A percentile compares a stretch with the other conserved stretches of the same genome.
Evolutionary conservation across 2,888 invertebrate genomes (phyloP).

Genomic region (Mythimna pallens): DNA sequence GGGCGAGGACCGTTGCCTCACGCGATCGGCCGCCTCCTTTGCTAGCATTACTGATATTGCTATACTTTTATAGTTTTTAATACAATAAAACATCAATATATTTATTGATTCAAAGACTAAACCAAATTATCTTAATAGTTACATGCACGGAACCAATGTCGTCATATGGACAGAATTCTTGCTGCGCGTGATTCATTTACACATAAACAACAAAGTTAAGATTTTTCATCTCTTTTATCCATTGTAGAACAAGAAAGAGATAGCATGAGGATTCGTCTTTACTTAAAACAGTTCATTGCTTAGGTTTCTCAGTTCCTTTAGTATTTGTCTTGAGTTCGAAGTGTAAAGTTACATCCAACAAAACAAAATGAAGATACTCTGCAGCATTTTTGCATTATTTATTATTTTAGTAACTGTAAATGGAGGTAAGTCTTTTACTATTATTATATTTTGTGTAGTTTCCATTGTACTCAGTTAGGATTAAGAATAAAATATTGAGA

Average conservation of each 20-base stretch:
- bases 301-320: slow-evolving; percentile 33
- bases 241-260: slow-evolving; percentile 39
- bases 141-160: slow-evolving; percentile 39
- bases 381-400: slow-evolving; percentile 41
- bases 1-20: too few species aligned
- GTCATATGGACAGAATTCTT: background rate
- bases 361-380: slow-evolving; percentile 45
- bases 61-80: too few species aligned
- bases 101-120: background rate
- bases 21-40: too few species aligned
- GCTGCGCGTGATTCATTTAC: slow-evolving; percentile 25
- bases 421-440: slow-evolving; percentile 48
- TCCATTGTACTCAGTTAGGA: background rate
- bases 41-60: too few species aligned
- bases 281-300: slow-evolving; percentile 35
- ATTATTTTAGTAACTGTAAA: slow-evolving; percentile 41
- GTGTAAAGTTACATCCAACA: slow-evolving; percentile 28
- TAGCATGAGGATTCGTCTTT: slow-evolving; percentile 50
- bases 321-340: slow-evolving; percentile 32
- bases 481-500: background rate
- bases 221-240: slow-evolving; percentile 45
- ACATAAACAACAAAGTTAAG: slow-evolving; percentile 16
- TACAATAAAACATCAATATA: background rate
- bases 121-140: background rate
- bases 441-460: background rate